phyloP scores from a whole-genome alignment of 1,140 invertebrate genomes.

The Hypothenemus hampei region DNA sequence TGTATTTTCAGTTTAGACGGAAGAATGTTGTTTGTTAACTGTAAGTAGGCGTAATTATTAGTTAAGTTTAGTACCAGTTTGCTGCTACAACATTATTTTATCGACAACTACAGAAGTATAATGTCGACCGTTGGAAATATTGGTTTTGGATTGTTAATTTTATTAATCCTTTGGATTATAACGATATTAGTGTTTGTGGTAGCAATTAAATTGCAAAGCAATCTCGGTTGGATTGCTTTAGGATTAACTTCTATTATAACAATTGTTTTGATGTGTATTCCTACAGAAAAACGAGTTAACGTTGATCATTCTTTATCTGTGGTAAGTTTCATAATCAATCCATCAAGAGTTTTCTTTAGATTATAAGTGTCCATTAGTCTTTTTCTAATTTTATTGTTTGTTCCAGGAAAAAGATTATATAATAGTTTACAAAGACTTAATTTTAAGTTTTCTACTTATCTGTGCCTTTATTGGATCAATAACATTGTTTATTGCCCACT shows the following conservation, averaged over 20 bases:
- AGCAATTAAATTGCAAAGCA: constrained; percentile 52
- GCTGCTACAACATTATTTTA: neutral
- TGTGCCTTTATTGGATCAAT: constrained; percentile 48
- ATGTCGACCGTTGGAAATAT: constrained; percentile 51
- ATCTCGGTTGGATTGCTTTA: constrained; percentile 50
- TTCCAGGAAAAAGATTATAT: constrained; percentile 55
- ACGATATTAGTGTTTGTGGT: constrained; percentile 53
- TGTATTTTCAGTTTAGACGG: neutral
- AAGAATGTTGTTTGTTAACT: neutral
- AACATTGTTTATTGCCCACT: constrained; percentile 50
- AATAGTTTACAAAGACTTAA: constrained; percentile 52
- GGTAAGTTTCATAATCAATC: constrained; percentile 25
- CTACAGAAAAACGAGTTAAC: constrained; percentile 43
- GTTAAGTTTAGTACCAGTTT: neutral
- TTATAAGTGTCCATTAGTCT: neutral
- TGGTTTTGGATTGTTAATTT: constrained; percentile 52
- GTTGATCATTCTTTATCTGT: constrained; percentile 41
- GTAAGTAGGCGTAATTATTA: neutral
- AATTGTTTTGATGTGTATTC: constrained; percentile 51
- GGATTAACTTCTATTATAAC: constrained; percentile 48
- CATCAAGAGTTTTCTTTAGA: neutral
- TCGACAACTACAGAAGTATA: no score
- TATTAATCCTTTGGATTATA: constrained; percentile 53
- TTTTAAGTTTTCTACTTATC: constrained; percentile 47
- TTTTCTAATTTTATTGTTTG: constrained; percentile 7